A percentile compares a stretch with the other conserved stretches of the same genome.
Evolutionary conservation across 1,140 invertebrate genomes (phyloP).

Genomic region (Macrosteles quadrilineatus): DNA sequence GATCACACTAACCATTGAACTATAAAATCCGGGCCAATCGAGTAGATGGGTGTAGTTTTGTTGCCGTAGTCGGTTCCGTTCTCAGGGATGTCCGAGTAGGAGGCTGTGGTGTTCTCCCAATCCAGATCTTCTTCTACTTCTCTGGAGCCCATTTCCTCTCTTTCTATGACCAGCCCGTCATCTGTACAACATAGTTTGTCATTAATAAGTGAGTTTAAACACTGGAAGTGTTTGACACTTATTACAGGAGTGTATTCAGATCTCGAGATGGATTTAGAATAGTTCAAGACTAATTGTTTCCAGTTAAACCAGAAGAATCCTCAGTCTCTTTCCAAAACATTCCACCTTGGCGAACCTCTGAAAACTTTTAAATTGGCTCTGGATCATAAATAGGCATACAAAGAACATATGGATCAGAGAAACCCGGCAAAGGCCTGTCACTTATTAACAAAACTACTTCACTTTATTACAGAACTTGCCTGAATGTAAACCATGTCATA

Average conservation of each 20-base stretch:
- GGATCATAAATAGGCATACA: no score
- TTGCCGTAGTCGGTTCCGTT: conserved; percentile 28
- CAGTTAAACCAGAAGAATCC: no score
- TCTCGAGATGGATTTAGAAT: neutral
- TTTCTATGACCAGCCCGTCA: neutral
- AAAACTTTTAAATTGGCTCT: no score
- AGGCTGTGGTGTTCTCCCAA: conserved; percentile 8
- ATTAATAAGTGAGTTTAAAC: neutral
- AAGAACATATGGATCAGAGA: no score
- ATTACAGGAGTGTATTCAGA: neutral
- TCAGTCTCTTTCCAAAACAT: no score
- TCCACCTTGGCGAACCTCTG: no score
- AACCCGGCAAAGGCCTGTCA: no score
- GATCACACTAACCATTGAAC: conserved; percentile 29
- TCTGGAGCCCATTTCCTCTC: neutral
- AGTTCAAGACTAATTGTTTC: no score
- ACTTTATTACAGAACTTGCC: no score
- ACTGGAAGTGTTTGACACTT: neutral
- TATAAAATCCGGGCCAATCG: conserved; percentile 35
- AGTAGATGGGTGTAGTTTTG: conserved; percentile 33
- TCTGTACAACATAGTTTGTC: neutral
- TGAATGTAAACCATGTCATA: no score
- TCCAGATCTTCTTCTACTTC: conserved; percentile 7
- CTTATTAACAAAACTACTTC: no score
- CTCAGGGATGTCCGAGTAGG: neutral